Percentiles rank a stretch among this genome's conserved stretches.
Conservation (phyloP, 1,140 invertebrate species). For the Heliconius himera region DNA sequence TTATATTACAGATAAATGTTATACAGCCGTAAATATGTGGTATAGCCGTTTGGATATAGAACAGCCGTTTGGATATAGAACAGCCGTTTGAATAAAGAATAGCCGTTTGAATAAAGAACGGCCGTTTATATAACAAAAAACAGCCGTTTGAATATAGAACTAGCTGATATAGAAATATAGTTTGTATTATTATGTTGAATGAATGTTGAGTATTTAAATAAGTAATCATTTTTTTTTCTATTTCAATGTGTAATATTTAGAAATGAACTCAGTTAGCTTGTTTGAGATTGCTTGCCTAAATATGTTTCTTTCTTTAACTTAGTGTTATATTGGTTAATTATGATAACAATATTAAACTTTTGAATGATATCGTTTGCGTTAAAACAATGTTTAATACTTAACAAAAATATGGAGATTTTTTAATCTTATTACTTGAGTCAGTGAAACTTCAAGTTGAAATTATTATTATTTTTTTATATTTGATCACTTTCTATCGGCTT, state of each 20-base stretch:
- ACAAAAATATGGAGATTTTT: no score
- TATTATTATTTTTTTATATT: not conserved
- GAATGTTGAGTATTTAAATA: not conserved
- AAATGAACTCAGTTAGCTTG: not conserved
- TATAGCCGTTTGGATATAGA: not conserved
- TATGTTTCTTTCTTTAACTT: not conserved
- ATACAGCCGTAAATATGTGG: not conserved
- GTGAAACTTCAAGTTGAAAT: not conserved
- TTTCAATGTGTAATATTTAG: not conserved
- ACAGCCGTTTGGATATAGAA: not conserved
- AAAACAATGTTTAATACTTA: no score
- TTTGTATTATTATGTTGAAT: slow-evolving; percentile 1
- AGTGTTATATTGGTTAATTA: not conserved
- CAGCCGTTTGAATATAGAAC: no score
- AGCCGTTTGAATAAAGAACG: no score
- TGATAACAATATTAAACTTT: not conserved
- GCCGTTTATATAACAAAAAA: not conserved
- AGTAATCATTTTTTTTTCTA: not conserved
- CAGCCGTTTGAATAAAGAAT: not conserved
- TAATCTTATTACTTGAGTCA: no score
- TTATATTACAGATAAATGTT: not conserved
- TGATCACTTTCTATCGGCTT: no score
- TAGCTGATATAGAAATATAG: not conserved
- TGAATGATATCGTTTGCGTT: not conserved
- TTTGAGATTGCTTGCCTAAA: not conserved